phyloP scores from a whole-genome alignment of 2,888 invertebrate genomes.

The Apomyelois bistriatella region DNA sequence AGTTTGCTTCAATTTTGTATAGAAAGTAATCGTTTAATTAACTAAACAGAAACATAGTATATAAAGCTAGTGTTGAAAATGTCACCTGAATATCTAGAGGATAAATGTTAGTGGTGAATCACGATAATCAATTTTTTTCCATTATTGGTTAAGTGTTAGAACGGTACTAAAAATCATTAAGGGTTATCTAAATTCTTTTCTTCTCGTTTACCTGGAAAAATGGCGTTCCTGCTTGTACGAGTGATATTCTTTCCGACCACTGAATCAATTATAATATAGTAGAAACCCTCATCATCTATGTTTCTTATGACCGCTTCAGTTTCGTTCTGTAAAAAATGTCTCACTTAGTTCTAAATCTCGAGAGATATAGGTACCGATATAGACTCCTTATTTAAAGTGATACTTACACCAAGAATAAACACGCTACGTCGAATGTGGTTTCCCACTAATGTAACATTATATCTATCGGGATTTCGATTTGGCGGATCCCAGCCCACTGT shows the following conservation, averaged over 20 bases:
- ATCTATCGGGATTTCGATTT: conserved; percentile 28
- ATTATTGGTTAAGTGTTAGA: too few relatives aligned
- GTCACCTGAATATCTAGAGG: too few relatives aligned
- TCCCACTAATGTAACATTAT: conserved; percentile 42
- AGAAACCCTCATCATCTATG: conserved; percentile 37
- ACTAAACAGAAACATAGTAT: too few relatives aligned
- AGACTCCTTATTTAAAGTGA: neutral
- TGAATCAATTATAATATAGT: conserved; percentile 41
- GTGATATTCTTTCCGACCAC: conserved; percentile 20
- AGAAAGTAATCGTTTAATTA: too few relatives aligned
- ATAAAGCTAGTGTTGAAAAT: too few relatives aligned
- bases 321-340: conserved; percentile 33
- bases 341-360: neutral
- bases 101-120: too few relatives aligned
- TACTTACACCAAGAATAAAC: conserved; percentile 44
- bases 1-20: too few relatives aligned
- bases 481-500: conserved; percentile 44
- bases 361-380: too few relatives aligned
- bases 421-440: conserved; percentile 18
- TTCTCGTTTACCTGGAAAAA: conserved; percentile 54
- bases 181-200: too few relatives aligned
- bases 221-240: conserved; percentile 27
- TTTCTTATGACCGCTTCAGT: conserved; percentile 38
- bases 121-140: too few relatives aligned
- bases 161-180: too few relatives aligned